These are phyloP conservation scores for Onychomys torridus DNA, from an alignment of 2,797 vertebrate species.

Conservation along the genomic window DNA sequence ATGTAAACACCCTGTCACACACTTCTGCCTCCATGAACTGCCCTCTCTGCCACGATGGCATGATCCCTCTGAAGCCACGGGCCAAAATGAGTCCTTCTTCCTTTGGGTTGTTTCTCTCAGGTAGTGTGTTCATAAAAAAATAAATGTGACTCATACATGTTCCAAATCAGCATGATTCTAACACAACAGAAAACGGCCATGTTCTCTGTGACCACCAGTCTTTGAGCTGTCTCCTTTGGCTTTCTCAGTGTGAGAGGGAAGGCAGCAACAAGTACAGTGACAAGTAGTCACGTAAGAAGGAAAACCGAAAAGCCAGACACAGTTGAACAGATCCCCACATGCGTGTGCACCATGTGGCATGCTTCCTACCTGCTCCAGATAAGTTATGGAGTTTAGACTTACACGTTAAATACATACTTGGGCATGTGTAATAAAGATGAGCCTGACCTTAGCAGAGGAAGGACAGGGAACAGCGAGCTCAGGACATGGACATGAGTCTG, in stretches of 20 bases:
- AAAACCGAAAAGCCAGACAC: fast-evolving
- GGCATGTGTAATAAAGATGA: not conserved
- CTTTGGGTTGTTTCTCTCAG: not conserved
- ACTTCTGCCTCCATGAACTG: not conserved
- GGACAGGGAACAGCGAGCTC: not conserved
- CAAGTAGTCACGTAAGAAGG: not conserved
- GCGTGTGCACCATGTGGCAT: fast-evolving
- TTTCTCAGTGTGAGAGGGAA: not conserved
- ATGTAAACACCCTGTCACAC: not conserved
- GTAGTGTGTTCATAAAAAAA: not conserved
- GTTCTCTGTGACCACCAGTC: not conserved
- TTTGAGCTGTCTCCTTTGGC: conserved; percentile 39
- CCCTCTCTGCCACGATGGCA: not conserved
- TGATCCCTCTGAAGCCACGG: not conserved
- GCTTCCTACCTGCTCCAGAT: not conserved
- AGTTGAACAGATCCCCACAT: not conserved
- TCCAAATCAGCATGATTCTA: not conserved
- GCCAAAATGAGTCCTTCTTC: not conserved
- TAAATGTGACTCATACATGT: not conserved
- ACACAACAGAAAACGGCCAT: not conserved
- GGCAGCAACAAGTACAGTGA: not conserved
- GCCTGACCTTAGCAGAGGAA: not conserved
- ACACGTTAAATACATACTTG: not conserved
- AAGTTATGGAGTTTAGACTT: not conserved
- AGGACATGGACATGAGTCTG: not conserved